Percentiles rank a stretch among this genome's conserved stretches.
Evolutionary conservation across 2,797 vertebrate genomes (phyloP).

Genomic region (Bradypodion ventrale): DNA sequence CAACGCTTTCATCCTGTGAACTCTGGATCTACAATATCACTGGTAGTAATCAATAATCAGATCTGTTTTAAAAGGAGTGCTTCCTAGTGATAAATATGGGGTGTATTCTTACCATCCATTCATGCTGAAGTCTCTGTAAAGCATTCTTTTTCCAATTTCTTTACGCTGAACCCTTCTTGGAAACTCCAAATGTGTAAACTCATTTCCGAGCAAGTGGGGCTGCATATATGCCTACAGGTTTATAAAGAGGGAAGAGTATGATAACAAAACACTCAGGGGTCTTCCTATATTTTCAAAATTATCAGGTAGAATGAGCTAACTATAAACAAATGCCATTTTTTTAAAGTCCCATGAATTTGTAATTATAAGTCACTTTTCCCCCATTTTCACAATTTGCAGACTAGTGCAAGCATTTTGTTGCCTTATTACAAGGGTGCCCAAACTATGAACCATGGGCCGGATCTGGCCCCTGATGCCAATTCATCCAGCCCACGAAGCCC

Average conservation of each 20-base stretch:
- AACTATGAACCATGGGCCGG: too few species aligned
- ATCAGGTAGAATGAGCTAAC: background rate
- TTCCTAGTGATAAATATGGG: background rate
- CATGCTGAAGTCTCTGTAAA: constrained; percentile 98
- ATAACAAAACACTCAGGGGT: background rate
- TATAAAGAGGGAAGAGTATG: constrained; percentile 29
- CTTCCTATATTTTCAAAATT: background rate
- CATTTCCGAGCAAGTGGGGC: constrained; percentile 95
- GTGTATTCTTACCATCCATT: constrained; percentile 89
- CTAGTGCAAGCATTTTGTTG: background rate
- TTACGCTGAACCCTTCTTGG: constrained; percentile 94
- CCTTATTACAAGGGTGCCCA: too few species aligned
- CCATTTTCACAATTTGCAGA: background rate
- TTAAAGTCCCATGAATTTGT: background rate
- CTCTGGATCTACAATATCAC: too few species aligned
- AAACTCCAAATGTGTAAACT: constrained; percentile 98
- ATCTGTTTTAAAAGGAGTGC: background rate
- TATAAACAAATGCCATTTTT: background rate
- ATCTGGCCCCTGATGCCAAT: too few species aligned
- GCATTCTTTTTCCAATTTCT: constrained; percentile 96
- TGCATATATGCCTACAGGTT: constrained; percentile 91
- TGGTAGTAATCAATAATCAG: background rate
- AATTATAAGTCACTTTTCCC: background rate
- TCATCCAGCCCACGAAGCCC: too few species aligned
- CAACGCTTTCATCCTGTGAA: too few species aligned